A percentile compares a stretch with the other conserved stretches of the same genome.
phyloP scores from a whole-genome alignment of 2,797 vertebrate species.

The Pipistrellus kuhlii region DNA sequence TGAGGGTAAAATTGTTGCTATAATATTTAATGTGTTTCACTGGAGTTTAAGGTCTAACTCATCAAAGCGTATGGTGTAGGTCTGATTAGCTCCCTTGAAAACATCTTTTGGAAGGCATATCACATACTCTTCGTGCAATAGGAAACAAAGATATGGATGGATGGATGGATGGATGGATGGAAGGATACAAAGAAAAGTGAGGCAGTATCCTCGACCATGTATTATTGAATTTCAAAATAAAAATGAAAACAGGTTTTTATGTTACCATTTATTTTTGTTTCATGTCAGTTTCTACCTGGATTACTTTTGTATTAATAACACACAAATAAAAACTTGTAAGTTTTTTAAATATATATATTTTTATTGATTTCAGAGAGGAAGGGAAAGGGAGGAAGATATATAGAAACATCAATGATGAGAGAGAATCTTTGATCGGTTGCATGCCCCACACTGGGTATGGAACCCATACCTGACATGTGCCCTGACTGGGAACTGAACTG shows the following conservation, averaged over 20 bases:
- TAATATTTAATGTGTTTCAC: constrained; percentile 53
- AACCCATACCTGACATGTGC: no score
- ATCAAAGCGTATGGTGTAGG: constrained; percentile 69
- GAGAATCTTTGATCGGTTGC: no score
- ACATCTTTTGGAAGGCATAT: constrained; percentile 39
- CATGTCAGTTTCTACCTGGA: background rate
- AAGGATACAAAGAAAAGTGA: constrained; percentile 23
- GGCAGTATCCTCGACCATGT: background rate
- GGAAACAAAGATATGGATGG: constrained; percentile 37
- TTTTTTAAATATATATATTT: no score
- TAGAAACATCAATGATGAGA: no score
- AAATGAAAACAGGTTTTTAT: constrained; percentile 28
- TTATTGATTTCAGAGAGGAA: no score
- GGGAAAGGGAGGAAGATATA: no score
- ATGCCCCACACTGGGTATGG: no score
- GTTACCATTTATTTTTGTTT: constrained; percentile 24
- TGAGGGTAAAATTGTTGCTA: constrained; percentile 65
- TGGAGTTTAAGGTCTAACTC: constrained; percentile 68
- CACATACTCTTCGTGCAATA: constrained; percentile 36
- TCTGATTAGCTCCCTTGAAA: constrained; percentile 65
- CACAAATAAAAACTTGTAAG: background rate
- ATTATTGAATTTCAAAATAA: constrained; percentile 66
- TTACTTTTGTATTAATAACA: constrained; percentile 13
- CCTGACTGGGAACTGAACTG: no score
- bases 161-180: background rate